These are phyloP conservation scores for Coenonympha glycerion DNA, from an alignment of 2,888 invertebrate species.

Conservation along the genomic window DNA sequence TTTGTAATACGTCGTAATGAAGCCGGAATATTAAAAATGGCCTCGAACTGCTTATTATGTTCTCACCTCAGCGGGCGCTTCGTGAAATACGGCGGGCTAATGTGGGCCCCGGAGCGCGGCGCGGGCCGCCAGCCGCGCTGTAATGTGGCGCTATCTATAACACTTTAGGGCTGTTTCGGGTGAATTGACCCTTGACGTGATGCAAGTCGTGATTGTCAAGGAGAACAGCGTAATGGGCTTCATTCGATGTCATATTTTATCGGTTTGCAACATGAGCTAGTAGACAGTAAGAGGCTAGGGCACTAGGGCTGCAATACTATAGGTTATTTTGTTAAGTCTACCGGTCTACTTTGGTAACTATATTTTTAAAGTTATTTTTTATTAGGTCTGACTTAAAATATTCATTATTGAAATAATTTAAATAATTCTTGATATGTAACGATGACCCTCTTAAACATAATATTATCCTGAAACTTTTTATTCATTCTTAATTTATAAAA, in stretches of 20 bases:
- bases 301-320: too few species aligned
- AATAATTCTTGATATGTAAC: too few species aligned
- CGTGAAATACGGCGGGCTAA: conserved; percentile 72
- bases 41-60: conserved; percentile 73
- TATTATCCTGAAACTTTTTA: too few species aligned
- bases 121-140: conserved; percentile 37
- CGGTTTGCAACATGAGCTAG: neutral
- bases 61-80: conserved; percentile 71
- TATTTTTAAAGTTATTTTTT: too few species aligned
- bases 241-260: neutral
- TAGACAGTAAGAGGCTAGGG: neutral
- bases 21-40: conserved; percentile 75
- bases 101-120: conserved; percentile 48
- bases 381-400: too few species aligned
- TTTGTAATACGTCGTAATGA: conserved; percentile 75
- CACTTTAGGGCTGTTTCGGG: conserved; percentile 3
- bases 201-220: neutral
- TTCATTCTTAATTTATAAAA: too few species aligned
- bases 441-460: too few species aligned
- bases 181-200: neutral
- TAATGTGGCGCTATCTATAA: conserved; percentile 54
- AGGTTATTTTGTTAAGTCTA: too few species aligned
- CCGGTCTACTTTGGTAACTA: too few species aligned
- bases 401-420: too few species aligned
- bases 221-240: neutral